A percentile compares a stretch with the other conserved stretches of the same genome.
Evolutionary conservation across 2,797 vertebrate species (phyloP).

Genomic region (Erethizon dorsatum): DNA sequence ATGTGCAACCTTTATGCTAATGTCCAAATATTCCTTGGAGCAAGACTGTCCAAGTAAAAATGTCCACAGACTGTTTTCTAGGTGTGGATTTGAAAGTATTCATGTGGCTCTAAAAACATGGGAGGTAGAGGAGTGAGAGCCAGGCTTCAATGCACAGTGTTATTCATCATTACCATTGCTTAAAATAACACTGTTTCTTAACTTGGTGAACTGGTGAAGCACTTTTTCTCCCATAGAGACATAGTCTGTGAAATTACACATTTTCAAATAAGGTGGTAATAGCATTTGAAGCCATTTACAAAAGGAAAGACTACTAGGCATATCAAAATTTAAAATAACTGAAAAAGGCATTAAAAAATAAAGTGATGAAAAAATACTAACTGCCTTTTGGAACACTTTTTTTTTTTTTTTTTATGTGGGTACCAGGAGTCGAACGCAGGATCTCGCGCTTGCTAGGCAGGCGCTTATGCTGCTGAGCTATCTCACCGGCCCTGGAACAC

Average conservation of each 20-base stretch:
- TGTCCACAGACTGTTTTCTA: slow-evolving; percentile 81
- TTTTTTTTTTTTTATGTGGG: too few species aligned
- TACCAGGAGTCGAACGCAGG: too few species aligned
- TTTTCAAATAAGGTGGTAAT: slow-evolving; percentile 85
- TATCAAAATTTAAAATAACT: slow-evolving; percentile 78
- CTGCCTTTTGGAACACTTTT: slow-evolving; percentile 21
- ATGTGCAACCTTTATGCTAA: slow-evolving; percentile 93
- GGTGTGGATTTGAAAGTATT: slow-evolving; percentile 81
- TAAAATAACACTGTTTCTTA: slow-evolving; percentile 85
- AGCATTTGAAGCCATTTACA: slow-evolving; percentile 81
- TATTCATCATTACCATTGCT: slow-evolving; percentile 80
- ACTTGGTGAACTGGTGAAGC: slow-evolving; percentile 77
- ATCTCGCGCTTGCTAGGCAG: too few species aligned
- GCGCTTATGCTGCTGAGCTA: too few species aligned
- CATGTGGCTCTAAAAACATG: slow-evolving; percentile 67
- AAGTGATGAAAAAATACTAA: not conserved
- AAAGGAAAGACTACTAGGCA: slow-evolving; percentile 83
- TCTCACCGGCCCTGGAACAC: too few species aligned
- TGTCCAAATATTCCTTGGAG: slow-evolving; percentile 91
- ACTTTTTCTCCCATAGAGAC: slow-evolving; percentile 80
- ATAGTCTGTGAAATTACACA: slow-evolving; percentile 83
- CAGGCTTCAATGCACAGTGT: slow-evolving; percentile 70
- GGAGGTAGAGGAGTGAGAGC: slow-evolving; percentile 62
- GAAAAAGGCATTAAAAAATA: slow-evolving; percentile 39
- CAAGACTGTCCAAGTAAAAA: slow-evolving; percentile 86